A percentile compares a stretch with the other conserved stretches of the same genome.
Conservation (phyloP, 1,140 invertebrate species). For the Eulimnadia texana region DNA sequence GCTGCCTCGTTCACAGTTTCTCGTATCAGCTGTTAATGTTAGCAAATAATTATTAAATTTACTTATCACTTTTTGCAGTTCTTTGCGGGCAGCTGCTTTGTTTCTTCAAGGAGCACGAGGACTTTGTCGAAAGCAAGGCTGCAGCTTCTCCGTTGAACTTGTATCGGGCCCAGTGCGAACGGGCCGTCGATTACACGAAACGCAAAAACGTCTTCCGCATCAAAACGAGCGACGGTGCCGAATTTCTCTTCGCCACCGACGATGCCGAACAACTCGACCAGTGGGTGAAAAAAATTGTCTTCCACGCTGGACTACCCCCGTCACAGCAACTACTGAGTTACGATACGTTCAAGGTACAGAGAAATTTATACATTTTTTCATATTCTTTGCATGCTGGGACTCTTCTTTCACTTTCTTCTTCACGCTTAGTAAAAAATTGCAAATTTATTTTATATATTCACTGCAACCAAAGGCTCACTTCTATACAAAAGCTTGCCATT, state of each 20-base stretch:
- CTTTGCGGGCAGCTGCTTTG: constrained; percentile 90
- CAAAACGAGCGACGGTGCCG: constrained; percentile 74
- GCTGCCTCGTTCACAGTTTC: too few species aligned
- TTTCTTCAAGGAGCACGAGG: constrained; percentile 92
- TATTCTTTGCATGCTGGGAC: background rate
- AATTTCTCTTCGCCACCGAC: constrained; percentile 73
- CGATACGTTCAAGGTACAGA: constrained; percentile 36
- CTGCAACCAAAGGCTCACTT: background rate
- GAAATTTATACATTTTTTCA: background rate
- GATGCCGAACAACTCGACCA: constrained; percentile 63
- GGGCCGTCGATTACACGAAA: constrained; percentile 86
- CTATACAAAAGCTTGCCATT: background rate
- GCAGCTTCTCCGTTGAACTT: constrained; percentile 79
- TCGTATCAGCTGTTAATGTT: background rate
- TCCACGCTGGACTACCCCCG: constrained; percentile 82
- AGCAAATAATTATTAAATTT: too few species aligned
- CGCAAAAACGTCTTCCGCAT: constrained; percentile 83
- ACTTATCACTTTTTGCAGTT: constrained; percentile 34
- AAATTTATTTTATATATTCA: background rate
- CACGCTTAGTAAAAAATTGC: background rate
- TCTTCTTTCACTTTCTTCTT: background rate
- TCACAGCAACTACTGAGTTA: constrained; percentile 74
- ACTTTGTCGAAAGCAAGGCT: constrained; percentile 74
- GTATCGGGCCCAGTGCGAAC: constrained; percentile 64
- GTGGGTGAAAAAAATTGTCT: constrained; percentile 87